phyloP scores from a whole-genome alignment of 2,113 vertebrate genomes.

The Nansenia antarctica region DNA sequence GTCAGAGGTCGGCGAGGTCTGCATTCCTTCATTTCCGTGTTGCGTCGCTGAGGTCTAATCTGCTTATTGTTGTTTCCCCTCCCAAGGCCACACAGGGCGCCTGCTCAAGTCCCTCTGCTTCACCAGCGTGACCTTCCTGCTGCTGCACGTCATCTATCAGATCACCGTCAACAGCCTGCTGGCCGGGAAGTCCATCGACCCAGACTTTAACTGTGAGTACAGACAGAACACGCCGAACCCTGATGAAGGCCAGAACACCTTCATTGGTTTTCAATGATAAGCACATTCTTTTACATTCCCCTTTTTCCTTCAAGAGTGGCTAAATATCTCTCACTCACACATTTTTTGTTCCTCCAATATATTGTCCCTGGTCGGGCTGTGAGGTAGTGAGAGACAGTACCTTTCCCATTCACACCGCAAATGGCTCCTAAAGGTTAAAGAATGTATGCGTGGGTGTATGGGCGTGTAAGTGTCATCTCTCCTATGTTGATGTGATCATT shows the following conservation, averaged over 20 bases:
- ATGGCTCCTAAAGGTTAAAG: too few species aligned
- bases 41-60: background rate
- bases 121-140: constrained; percentile 91
- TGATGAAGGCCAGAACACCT: too few species aligned
- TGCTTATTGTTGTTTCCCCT: constrained; percentile 40
- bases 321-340: too few species aligned
- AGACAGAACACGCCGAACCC: too few species aligned
- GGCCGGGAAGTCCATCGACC: constrained; percentile 77
- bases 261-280: too few species aligned
- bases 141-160: constrained; percentile 96
- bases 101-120: constrained; percentile 94
- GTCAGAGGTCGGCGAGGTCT: constrained; percentile 6
- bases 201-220: constrained; percentile 93
- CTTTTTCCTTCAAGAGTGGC: too few species aligned
- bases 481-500: constrained; percentile 23
- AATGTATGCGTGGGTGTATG: background rate
- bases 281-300: too few species aligned
- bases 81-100: constrained; percentile 90
- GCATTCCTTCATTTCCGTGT: constrained; percentile 8
- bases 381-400: too few species aligned
- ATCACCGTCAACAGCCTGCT: constrained; percentile 93
- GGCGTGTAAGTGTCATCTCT: background rate
- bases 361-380: too few species aligned
- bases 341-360: too few species aligned
- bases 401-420: too few species aligned